Evolutionary conservation across 2,888 invertebrate genomes (phyloP).

Genomic region (Caenorhabditis doughertyi): DNA sequence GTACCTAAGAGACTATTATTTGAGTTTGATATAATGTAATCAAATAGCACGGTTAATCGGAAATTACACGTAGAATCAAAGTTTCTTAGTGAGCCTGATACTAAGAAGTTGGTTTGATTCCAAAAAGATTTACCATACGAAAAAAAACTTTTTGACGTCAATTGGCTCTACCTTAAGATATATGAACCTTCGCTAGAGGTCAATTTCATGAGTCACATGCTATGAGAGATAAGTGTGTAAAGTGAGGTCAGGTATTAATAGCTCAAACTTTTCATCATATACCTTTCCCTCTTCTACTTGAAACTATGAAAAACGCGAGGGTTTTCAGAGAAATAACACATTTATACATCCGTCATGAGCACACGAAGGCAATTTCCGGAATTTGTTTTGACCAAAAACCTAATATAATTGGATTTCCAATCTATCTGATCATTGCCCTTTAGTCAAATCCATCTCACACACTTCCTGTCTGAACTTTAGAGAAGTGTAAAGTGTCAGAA

Average conservation of each 20-base stretch:
- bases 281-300: not conserved
- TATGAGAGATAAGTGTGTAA: constrained; percentile 19
- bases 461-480: not conserved
- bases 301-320: too few species aligned
- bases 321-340: too few species aligned
- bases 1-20: not conserved
- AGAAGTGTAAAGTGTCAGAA: constrained; percentile 36
- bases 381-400: too few species aligned
- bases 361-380: too few species aligned
- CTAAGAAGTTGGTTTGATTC: too few species aligned
- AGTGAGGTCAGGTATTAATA: constrained; percentile 9
- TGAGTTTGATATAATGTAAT: not conserved
- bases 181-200: constrained; percentile 14
- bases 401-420: too few species aligned
- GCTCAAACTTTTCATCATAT: not conserved
- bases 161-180: not conserved
- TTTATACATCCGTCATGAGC: too few species aligned
- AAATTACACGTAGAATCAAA: too few species aligned
- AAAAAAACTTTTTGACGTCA: too few species aligned
- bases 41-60: too few species aligned
- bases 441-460: not conserved
- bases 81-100: too few species aligned
- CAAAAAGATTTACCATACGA: too few species aligned
- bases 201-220: constrained; percentile 13
- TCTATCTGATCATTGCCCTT: not conserved